Evolutionary conservation across 2,113 vertebrate species (phyloP).

Genomic region (Phalacrocorax pelagicus): DNA sequence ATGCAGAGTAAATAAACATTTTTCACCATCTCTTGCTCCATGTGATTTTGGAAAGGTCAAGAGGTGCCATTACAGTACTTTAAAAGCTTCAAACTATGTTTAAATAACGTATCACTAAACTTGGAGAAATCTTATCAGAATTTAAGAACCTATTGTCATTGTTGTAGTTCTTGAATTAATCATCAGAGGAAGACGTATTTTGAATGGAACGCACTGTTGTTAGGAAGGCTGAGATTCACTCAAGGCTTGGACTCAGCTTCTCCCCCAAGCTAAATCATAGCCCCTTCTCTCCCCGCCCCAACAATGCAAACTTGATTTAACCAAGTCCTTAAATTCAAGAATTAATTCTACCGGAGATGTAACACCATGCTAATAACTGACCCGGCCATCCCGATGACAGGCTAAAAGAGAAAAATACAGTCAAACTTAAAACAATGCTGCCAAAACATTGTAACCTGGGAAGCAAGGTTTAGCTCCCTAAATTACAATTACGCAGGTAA

Average conservation of each 20-base stretch:
- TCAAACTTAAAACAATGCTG: not conserved
- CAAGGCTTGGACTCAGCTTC: not conserved
- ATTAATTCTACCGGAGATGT: not conserved
- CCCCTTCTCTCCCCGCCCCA: too few relatives aligned
- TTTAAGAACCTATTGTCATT: conserved; percentile 71
- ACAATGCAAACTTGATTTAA: not conserved
- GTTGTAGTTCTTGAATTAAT: conserved; percentile 67
- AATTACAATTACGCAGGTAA: not conserved
- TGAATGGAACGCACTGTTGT: conserved; percentile 56
- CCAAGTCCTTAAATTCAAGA: not conserved
- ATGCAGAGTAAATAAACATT: conserved; percentile 83
- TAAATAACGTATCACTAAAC: conserved; percentile 75
- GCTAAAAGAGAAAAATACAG: not conserved
- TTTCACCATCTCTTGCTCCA: conserved; percentile 76
- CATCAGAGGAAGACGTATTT: conserved; percentile 43
- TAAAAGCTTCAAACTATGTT: conserved; percentile 81
- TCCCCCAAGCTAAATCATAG: not conserved
- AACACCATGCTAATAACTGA: not conserved
- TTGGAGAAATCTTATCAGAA: conserved; percentile 75
- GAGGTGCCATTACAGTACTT: conserved; percentile 80
- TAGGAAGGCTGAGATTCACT: conserved; percentile 21
- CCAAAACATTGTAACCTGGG: not conserved
- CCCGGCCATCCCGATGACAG: not conserved
- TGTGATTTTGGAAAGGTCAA: conserved; percentile 83
- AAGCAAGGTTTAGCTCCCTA: not conserved